Evolutionary conservation across 2,113 vertebrate species (phyloP).

Genomic region (Lophura nycthemera): DNA sequence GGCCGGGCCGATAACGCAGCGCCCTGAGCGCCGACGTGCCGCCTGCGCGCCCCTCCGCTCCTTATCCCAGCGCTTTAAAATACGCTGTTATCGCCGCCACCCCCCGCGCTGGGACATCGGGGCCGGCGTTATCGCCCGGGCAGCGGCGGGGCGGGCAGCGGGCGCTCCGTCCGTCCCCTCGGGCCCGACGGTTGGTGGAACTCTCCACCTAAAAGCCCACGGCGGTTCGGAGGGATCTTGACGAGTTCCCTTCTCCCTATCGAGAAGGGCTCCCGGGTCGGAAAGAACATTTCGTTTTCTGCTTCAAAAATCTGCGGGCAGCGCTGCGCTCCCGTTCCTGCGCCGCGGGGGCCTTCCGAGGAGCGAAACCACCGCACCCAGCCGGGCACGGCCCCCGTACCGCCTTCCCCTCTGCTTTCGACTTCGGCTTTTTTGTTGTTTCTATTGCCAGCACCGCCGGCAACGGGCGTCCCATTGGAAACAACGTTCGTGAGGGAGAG

Average conservation of each 20-base stretch:
- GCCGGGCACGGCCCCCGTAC: too few species aligned
- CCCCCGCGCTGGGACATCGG: slow-evolving; percentile 7
- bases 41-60: slow-evolving; percentile 34
- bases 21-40: slow-evolving; percentile 48
- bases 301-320: background rate
- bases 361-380: background rate
- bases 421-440: background rate
- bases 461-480: background rate
- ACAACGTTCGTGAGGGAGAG: background rate
- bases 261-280: background rate
- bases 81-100: slow-evolving; percentile 76
- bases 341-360: too few species aligned
- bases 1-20: slow-evolving; percentile 70
- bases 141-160: too few species aligned
- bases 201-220: too few species aligned
- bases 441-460: background rate
- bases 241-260: background rate
- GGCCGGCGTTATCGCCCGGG: background rate
- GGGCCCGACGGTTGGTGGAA: too few species aligned
- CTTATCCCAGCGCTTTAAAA: slow-evolving; percentile 69
- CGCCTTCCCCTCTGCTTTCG: background rate
- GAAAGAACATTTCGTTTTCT: background rate
- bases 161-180: too few species aligned
- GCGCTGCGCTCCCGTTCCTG: background rate
- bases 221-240: background rate